Base-by-base conservation (phyloP, 1,140 invertebrate genomes). In the Neodiprion pinetum region DNA sequence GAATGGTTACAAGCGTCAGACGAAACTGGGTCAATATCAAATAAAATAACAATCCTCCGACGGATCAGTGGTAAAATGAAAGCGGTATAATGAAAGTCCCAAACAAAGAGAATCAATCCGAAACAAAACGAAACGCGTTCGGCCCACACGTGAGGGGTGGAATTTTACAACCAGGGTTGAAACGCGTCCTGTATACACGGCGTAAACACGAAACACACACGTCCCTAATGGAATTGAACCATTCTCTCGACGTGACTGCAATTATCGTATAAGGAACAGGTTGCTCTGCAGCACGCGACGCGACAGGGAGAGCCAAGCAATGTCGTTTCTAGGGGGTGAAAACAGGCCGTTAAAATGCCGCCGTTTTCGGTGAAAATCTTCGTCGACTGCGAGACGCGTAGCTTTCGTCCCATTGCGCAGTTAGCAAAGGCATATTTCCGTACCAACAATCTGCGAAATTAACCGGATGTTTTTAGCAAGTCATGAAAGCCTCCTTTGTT, bases 341-440 rank as follows among this genome's bases (percentile, higher is more conserved):
- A 61, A 61, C 53, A 61, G 11, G 3, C 11, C 4, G 53, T 80
- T 77, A 74, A 78, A 76, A 75, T 75, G 49, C 48, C 67, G 23
- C 48, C 73, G 74, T 65, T 77, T 79, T 77, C 76, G 77, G 75
- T 79, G 72, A 77, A 75, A 78, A 77, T 78, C 69, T 74, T 75
- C 77, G 71, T 53, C 73, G 76, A 78, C 78, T 40, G 53, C n/a
- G 11, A 0, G n/a, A 9, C n/a, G 71, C 53, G 73, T 78, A 78
- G 78, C 74, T 76, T 77, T 72, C 74, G 75, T 68, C 79, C 79
- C 77, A 80, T 78, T 80, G 76, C 77, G 71, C 76, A 79, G 76
- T 79, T 80, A 79, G 77, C 76, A 72, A 77, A 73, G 71, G 74
- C 72, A 74, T 74, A 75, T 80, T 80, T 76, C 74, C 79, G 78